Conservation (phyloP, 2,888 invertebrate genomes). For the Cryptocephalus primarius region DNA sequence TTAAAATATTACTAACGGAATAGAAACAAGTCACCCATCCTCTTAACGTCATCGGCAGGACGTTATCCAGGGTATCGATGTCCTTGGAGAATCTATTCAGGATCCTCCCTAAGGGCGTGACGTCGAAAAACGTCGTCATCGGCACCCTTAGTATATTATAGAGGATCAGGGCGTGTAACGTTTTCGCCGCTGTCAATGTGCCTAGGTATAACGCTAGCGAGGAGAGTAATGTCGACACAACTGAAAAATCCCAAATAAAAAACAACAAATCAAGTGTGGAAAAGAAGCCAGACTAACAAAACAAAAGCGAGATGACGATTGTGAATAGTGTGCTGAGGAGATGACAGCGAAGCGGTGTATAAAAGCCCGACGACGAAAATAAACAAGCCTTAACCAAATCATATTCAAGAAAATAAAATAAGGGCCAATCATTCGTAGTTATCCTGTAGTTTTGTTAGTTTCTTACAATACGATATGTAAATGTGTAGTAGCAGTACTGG, state of each 20-base stretch:
- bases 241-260: constrained; percentile 35
- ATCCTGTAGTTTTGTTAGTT: too few species aligned
- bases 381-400: too few species aligned
- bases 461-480: too few species aligned
- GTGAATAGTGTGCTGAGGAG: too few species aligned
- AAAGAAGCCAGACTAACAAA: constrained; percentile 2
- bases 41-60: constrained; percentile 59
- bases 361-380: too few species aligned
- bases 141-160: constrained; percentile 55
- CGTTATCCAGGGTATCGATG: constrained; percentile 59
- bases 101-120: constrained; percentile 68
- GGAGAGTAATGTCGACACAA: constrained; percentile 53
- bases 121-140: constrained; percentile 64
- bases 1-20: constrained; percentile 40
- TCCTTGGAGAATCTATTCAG: constrained; percentile 71
- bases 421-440: too few species aligned
- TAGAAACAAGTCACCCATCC: constrained; percentile 59
- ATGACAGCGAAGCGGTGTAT: too few species aligned
- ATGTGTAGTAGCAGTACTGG: too few species aligned
- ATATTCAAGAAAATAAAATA: too few species aligned
- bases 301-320: background rate
- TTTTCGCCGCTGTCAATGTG: constrained; percentile 49
- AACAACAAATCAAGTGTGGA: constrained; percentile 1
- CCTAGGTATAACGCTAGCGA: constrained; percentile 57
- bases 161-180: constrained; percentile 55